Evolutionary conservation across 2,888 invertebrate species (phyloP).

Genomic region (Copidosoma aretas): DNA sequence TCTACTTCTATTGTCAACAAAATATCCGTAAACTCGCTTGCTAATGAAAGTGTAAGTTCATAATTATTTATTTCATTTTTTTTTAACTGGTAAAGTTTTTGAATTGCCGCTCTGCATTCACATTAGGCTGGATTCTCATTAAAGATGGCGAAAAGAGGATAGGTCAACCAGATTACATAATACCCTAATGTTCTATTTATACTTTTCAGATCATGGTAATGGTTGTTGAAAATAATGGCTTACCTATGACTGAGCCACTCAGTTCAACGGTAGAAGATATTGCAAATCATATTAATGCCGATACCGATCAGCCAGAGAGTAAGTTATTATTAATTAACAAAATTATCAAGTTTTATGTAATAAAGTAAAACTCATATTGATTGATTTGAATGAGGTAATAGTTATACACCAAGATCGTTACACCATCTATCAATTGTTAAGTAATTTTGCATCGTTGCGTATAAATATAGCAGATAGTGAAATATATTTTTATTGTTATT

Average conservation of each 20-base stretch:
- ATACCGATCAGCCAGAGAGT: constrained; percentile 33
- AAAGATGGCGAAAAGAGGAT: constrained; percentile 17
- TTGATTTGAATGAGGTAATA: neutral
- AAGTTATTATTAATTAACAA: constrained; percentile 15
- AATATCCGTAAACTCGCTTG: constrained; percentile 46
- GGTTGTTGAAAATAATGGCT: constrained; percentile 57
- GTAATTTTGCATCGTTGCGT: neutral
- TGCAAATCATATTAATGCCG: constrained; percentile 14
- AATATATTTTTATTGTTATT: too few species aligned
- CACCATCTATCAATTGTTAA: neutral
- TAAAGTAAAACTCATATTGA: neutral
- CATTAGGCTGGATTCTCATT: constrained; percentile 38
- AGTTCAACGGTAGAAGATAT: constrained; percentile 41
- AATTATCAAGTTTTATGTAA: neutral
- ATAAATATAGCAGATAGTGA: too few species aligned
- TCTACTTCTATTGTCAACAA: constrained; percentile 41
- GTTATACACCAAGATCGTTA: too few species aligned
- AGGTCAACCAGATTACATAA: constrained; percentile 41
- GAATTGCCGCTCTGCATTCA: neutral
- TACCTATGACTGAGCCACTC: constrained; percentile 56
- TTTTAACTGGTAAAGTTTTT: neutral
- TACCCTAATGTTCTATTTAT: constrained; percentile 40
- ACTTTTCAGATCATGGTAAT: constrained; percentile 59
- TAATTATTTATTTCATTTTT: constrained; percentile 6
- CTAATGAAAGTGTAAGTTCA: constrained; percentile 55